Base-by-base conservation (phyloP, 2,113 vertebrate species). In the Prietella phreatophila region DNA sequence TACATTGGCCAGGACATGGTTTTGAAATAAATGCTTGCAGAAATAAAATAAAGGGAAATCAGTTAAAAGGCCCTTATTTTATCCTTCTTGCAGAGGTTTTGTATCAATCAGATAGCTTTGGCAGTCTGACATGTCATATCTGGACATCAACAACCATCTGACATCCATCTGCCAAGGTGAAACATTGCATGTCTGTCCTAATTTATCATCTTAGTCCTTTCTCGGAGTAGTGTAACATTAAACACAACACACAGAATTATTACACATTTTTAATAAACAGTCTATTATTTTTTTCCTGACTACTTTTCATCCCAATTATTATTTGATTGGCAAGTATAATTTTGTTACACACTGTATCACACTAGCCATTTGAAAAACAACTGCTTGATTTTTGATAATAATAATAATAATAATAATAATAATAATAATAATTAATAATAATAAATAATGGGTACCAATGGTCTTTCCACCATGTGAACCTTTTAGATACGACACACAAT, bases 81-180 rank as follows among this genome's bases (percentile, higher is more conserved):
- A 61, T 82, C 83, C 83, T 27, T 67, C 84, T 88, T 89, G 76
- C 63, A 67, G 89, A 85, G 58, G 76, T 90, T 90, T 91, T 42
- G 2, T 93, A 94, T 95, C 92, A 91, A 91, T 94, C 91, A 94
- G 84, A 80, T 15, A 19, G 55, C 67, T 88, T 84, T 91, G 93
- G 93, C 91, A 92, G 92, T 94, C 88, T 88, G 92, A 92, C 92
- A 92, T 91, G 88, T 71, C 27, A 60, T 93, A 93, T 93, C 90
- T 88, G 93, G 92, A 91, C 90, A 92, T 95, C 93, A 92, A 93
- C 90, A 91, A 93, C 91, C 90, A 92, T 92, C 94, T 92, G 94
- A 93, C 94, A 92, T 83, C 89, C 87, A 91, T 47, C 42, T 47
- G 42, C 42, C 42, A 90, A 91, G 89, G 90, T 94, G 94, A 95